Evolutionary conservation across 2,113 vertebrate species (phyloP), one percentile per base, ranked within the genome.

Genomic region (Alaudala cheleensis): DNA sequence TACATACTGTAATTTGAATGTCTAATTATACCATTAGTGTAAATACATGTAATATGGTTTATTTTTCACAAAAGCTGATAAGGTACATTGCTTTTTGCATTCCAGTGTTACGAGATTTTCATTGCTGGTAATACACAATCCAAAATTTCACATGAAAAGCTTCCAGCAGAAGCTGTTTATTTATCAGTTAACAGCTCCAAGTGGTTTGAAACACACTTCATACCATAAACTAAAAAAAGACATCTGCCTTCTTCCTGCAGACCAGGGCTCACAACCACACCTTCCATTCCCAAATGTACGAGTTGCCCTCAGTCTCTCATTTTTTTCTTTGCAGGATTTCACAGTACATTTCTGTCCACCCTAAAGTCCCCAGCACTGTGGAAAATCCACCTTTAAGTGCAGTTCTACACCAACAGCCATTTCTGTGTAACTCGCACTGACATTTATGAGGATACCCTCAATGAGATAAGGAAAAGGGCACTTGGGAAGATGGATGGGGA

Each of bases 31-130:
- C 93, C 97, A 97, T 97, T 98, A 98, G 98, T 97, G 97, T 98
- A 98, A 98, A 98, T 98, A 98, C 97, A 98, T 96, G 97, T 98
- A 98, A 98, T 98, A 98, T 97, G 98, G 96, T 97, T 97, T 97
- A 95, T 97, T 97, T 97, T 95, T 95, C 96, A 97, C 95, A 97
- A 97, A 97, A 97, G 94, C 93, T 95, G 95, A 96, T 95, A 97
- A 97, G 94, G 95, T 96, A 92, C 93, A 69, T 61, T 96, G 94
- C 97, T 97, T 94, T 93, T 95, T 94, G 86, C 95, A 93, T 94
- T 95, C 51, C 88, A 39, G 81, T 87, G 91, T 91, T 91, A 91
- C 0, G 16, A 94, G 86, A 88, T 90, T 93, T 92, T 88, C 60
- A 71, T 66, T 90, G 84, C 92, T 91, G 88, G 37, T 25, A 86